Evolutionary conservation across 2,797 vertebrate species (phyloP), one percentile per base, ranked within the genome.

Genomic region (Somateria mollissima): DNA sequence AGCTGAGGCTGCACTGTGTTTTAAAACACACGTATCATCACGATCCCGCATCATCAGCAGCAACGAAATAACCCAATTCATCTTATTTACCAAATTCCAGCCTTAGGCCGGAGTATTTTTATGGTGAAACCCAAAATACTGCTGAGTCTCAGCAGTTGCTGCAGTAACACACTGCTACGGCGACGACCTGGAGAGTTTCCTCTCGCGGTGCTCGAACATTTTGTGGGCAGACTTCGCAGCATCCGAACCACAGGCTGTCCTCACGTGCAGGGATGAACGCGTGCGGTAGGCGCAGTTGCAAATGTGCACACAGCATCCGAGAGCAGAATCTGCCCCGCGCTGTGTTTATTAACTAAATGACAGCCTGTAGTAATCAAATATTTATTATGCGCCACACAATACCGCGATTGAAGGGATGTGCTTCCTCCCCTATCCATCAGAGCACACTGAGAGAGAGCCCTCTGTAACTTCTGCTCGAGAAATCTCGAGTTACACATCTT

Each of bases 401-500:
- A 8, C 45, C 25, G 80, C 71, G 51, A 11, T 3, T 75, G 71
- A 58, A 53, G 18, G 60, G 79, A 66, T 83, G 84, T 32, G 45
- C 84, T 73, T 89, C 79, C 85, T 64, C 61, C 73, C 86, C 57
- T 71, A 36, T 64, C 83, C 90, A 87, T 93, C 84, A 83, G 83
- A 76, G 90, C 39, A 74, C 71, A 87, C 90, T 62, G 85, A 74
- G 76, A 96, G 85, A 74, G 76, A 96, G 70, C 65, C 87, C 75
- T 90, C 84, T 95, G 73, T 75, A 93, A 92, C 85, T 86, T 65
- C 82, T 62, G n/a, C 72, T 71, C 36, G 0, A 51, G 45, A 70
- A 86, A 78, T 86, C 95, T 95, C 95, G 73, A 32, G 54, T 88
- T 92, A 94, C 49, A 76, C 18, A 87, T 43, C 66, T 85, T 77